Base-by-base conservation (phyloP, 2,797 vertebrate species). In the Pelochelys cantorii region DNA sequence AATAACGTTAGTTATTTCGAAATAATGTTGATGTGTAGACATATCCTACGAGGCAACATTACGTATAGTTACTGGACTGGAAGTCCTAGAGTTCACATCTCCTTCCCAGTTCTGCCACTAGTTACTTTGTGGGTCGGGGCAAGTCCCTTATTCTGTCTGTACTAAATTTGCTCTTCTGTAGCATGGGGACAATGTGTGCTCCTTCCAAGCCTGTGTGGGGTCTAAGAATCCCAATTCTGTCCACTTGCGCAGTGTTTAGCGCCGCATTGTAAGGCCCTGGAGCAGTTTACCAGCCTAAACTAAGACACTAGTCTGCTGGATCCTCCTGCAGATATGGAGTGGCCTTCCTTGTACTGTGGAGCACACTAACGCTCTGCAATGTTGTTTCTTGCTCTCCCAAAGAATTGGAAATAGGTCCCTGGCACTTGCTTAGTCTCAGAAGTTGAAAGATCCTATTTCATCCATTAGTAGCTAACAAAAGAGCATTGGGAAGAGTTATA, bases 371-470 rank as follows among this genome's bases (percentile, higher is more conserved):
- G 95, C 95, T 96, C 88, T 94, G 94, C 94, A 88, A 42, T 91
- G 92, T 95, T 94, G 94, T 94, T 52, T 88, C 94, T 93, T 95
- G 96, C 86, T 91, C 79, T 87, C 90, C 93, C 84, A 96, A 96
- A 96, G 93, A 94, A 86, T 87, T 84, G 88, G 94, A 96, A 96
- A 95, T 94, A n/a, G 31, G 17, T n/a, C 29, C 7, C 31, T 31
- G 60, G 60, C 29, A n/a, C 15, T 31, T 65, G 60, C 29, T 65
- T 65, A 3, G 29, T 65, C 60, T 65, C 31, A n/a, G 95, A 97
- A 95, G 95, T 95, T 96, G 93, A 94, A 97, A 95, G 94, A 95
- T 96, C 95, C 93, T 78, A 93, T 94, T 96, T 94, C 1, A 92
- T 94, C 86, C 93, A 96, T 96, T 95, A 96, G 94, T 96, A 89